A percentile compares a stretch with the other conserved stretches of the same genome.
phyloP scores from a whole-genome alignment of 2,797 vertebrate species.

The Pseudochaenichthys georgianus region DNA sequence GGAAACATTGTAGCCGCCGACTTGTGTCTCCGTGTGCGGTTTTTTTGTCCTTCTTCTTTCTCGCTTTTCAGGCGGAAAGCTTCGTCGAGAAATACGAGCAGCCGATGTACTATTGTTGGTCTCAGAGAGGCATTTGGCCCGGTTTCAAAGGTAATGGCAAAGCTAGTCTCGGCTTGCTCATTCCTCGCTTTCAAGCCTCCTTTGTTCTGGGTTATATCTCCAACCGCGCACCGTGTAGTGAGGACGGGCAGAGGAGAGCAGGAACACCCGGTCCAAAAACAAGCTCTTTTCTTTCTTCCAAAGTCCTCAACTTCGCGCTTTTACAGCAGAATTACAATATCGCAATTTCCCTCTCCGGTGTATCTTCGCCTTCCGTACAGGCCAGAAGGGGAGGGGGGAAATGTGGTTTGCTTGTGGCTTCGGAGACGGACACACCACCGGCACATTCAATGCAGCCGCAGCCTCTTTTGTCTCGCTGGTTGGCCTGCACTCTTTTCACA shows the following conservation, averaged over 20 bases:
- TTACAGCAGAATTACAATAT: constrained; percentile 48
- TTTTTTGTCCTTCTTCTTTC: constrained; percentile 59
- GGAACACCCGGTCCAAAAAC: constrained; percentile 64
- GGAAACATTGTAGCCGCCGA: constrained; percentile 89
- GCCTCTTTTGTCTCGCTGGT: constrained; percentile 85
- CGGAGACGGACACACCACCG: constrained; percentile 79
- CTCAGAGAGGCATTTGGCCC: constrained; percentile 84
- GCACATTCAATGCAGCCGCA: constrained; percentile 82
- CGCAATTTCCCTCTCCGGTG: constrained; percentile 48
- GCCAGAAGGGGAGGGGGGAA: constrained; percentile 24
- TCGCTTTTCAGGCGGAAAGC: constrained; percentile 59
- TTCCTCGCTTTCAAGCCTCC: constrained; percentile 78
- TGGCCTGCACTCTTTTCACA: constrained; percentile 81
- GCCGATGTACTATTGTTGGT: constrained; percentile 61
- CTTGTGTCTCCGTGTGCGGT: constrained; percentile 49
- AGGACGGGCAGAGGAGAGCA: constrained; percentile 52
- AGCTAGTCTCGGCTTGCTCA: constrained; percentile 74
- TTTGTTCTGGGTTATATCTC: constrained; percentile 86
- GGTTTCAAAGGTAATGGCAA: constrained; percentile 69
- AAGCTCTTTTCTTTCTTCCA: constrained; percentile 37
- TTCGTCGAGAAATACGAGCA: constrained; percentile 71
- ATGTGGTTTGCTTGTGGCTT: constrained; percentile 78
- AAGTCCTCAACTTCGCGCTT: constrained; percentile 69
- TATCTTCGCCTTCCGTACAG: constrained; percentile 53
- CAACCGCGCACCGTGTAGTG: constrained; percentile 61